A percentile compares a stretch with the other conserved stretches of the same genome.
phyloP scores from a whole-genome alignment of 2,888 invertebrate genomes.

The Chymomyza amoena region DNA sequence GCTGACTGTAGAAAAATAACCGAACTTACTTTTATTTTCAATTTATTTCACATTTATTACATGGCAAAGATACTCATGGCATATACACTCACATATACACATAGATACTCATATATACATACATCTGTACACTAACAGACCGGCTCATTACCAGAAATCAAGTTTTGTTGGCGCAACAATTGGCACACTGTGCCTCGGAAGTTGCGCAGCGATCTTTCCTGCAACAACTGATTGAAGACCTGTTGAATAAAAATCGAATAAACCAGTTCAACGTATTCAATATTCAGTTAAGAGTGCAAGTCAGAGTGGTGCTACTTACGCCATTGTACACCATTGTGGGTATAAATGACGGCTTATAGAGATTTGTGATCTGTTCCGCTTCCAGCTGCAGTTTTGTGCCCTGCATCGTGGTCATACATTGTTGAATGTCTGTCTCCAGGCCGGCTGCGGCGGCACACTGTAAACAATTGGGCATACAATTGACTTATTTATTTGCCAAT shows the following conservation, averaged over 20 bases:
- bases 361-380: conserved; percentile 79
- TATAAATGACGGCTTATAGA: conserved; percentile 78
- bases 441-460: conserved; percentile 79
- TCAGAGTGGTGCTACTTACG: conserved; percentile 72
- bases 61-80: neutral
- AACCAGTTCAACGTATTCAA: conserved; percentile 21
- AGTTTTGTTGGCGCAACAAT: conserved; percentile 54
- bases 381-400: conserved; percentile 79
- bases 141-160: conserved; percentile 30
- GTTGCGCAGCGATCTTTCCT: conserved; percentile 78
- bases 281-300: conserved; percentile 36
- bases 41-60: neutral
- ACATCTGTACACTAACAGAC: conserved; percentile 50
- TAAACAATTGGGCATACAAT: conserved; percentile 1
- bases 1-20: neutral
- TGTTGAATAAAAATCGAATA: conserved; percentile 37
- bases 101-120: neutral
- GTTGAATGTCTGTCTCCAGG: conserved; percentile 74
- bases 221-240: conserved; percentile 78
- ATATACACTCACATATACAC: neutral
- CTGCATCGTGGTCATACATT: conserved; percentile 77
- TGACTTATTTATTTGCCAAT: neutral
- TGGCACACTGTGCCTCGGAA: conserved; percentile 78
- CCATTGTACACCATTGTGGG: conserved; percentile 80
- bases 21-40: neutral